Evolutionary conservation across 2,888 invertebrate species (phyloP).

Genomic region (Calliphora vomitoria): DNA sequence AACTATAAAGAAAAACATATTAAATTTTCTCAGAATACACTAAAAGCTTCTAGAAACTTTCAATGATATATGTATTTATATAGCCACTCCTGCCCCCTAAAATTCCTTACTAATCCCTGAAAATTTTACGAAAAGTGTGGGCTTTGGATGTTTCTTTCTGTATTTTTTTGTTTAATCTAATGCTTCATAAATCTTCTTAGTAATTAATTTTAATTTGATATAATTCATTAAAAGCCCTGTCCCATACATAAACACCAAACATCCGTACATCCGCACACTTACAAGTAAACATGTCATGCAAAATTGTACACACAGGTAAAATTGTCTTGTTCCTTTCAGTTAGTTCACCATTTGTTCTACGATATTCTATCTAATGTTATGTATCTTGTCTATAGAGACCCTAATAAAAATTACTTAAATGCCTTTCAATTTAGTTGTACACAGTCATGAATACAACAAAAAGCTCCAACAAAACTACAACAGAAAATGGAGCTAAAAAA

Average conservation of each 20-base stretch:
- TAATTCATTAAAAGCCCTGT: conserved; percentile 43
- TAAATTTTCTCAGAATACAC: not conserved
- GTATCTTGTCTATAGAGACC: conserved; percentile 22
- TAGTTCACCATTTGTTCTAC: conserved; percentile 24
- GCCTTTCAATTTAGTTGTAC: conserved; percentile 46
- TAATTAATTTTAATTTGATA: conserved; percentile 65
- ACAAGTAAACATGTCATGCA: not conserved
- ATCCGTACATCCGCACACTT: not conserved
- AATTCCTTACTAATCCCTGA: not conserved
- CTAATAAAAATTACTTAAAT: conserved; percentile 64
- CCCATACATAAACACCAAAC: not conserved
- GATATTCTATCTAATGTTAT: not conserved
- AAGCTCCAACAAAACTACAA: not conserved
- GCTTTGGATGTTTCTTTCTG: not conserved
- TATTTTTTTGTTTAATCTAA: conserved; percentile 9
- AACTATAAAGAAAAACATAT: not conserved
- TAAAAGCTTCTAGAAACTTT: not conserved
- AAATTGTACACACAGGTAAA: conserved; percentile 12
- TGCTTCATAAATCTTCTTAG: conserved; percentile 54
- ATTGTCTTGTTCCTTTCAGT: conserved; percentile 15
- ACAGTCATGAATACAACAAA: conserved; percentile 19
- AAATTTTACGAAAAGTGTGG: not conserved
- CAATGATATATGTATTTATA: not conserved
- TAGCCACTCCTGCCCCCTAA: too few species aligned
- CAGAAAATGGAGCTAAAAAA: not conserved